Conservation (phyloP, 2,888 invertebrate genomes). For the Carcina quercana region DNA sequence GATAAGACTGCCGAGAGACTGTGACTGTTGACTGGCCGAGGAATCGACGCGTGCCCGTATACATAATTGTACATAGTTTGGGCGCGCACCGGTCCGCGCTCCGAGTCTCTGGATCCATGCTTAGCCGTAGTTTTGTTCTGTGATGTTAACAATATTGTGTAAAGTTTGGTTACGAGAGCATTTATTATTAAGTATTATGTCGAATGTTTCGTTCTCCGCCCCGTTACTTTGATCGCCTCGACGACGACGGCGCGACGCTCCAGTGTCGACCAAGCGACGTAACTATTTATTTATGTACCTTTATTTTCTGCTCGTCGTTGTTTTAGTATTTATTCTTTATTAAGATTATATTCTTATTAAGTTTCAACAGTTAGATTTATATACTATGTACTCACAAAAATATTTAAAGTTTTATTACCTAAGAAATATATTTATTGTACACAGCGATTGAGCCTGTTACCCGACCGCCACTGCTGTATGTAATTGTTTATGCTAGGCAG, state of each 20-base stretch:
- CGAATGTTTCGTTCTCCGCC: conserved; percentile 15
- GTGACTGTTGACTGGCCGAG: too few species aligned
- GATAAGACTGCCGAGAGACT: too few species aligned
- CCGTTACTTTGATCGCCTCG: conserved; percentile 12
- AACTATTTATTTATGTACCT: conserved; percentile 41
- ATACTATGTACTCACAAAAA: conserved; percentile 34
- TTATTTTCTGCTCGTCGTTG: conserved; percentile 58
- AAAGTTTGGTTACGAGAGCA: conserved; percentile 40
- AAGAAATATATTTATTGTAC: too few species aligned
- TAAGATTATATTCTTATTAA: conserved; percentile 43
- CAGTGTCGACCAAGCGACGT: conserved; percentile 9
- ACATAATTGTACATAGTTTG: conserved; percentile 1
- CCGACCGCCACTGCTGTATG: too few species aligned
- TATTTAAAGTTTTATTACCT: conserved; percentile 28
- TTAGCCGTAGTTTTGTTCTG: conserved; percentile 59
- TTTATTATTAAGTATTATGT: conserved; percentile 37
- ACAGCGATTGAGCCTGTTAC: too few species aligned
- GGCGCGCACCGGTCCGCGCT: conserved; percentile 4
- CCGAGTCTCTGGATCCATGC: conserved; percentile 24
- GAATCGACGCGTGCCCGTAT: too few species aligned
- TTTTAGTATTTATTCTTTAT: conserved; percentile 62
- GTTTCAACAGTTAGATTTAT: conserved; percentile 37
- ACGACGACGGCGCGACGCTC: conserved; percentile 2
- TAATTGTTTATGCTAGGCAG: too few species aligned
- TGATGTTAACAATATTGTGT: conserved; percentile 57